Conservation (phyloP, 2,113 vertebrate genomes). For the Sciurus niger region DNA sequence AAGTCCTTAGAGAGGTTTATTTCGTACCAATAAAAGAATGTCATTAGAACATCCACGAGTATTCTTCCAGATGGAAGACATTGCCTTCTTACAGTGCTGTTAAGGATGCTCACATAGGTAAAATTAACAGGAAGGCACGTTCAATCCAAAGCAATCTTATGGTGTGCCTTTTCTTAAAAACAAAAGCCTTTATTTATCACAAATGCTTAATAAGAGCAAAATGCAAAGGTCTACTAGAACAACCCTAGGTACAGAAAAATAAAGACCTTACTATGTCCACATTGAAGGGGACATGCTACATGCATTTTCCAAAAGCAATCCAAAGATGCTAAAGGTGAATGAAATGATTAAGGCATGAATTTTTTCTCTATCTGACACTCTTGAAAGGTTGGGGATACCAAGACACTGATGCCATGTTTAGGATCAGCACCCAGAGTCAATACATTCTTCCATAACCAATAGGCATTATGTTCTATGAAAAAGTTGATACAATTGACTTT, state of each 20-base stretch:
- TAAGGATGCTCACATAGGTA: neutral
- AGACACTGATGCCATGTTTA: neutral
- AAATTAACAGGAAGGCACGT: conserved; percentile 16
- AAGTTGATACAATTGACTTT: neutral
- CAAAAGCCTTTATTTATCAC: neutral
- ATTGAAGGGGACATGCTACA: neutral
- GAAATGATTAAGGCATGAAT: neutral
- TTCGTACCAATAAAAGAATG: neutral
- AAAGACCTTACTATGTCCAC: neutral
- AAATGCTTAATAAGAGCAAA: neutral
- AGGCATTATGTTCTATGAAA: neutral
- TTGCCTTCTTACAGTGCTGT: neutral
- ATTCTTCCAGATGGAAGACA: conserved; percentile 47
- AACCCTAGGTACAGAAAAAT: neutral
- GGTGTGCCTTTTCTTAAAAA: neutral
- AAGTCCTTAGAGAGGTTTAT: conserved; percentile 31
- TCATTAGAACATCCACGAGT: neutral
- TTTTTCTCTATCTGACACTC: neutral
- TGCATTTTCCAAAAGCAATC: neutral
- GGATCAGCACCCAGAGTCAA: neutral
- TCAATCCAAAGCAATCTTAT: conserved; percentile 9
- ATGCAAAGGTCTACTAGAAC: neutral
- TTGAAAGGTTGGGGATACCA: neutral
- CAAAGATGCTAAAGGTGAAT: neutral
- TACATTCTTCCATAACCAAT: neutral